A percentile compares a stretch with the other conserved stretches of the same genome.
Conservation (phyloP, 2,888 invertebrate genomes). For the Trissoscelio sp. region DNA sequence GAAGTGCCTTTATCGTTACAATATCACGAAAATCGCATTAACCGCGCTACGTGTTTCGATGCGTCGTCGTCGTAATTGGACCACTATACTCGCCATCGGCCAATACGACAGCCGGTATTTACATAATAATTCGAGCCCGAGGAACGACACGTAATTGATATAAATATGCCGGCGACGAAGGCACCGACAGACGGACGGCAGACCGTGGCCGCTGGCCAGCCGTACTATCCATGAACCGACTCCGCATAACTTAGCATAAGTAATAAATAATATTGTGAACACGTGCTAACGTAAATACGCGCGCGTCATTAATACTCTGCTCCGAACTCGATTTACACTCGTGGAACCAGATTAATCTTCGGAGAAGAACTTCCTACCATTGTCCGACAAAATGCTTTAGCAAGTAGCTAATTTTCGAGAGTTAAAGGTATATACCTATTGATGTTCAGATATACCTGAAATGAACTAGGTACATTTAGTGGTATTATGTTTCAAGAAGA, state of each 20-base stretch:
- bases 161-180: slow-evolving; percentile 81
- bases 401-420: not conserved
- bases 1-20: slow-evolving; percentile 66
- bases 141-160: slow-evolving; percentile 82
- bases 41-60: slow-evolving; percentile 63
- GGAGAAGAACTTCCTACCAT: not conserved
- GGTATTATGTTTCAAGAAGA: not conserved
- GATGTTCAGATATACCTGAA: no score
- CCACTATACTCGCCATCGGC: slow-evolving; percentile 66
- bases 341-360: slow-evolving; percentile 51
- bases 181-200: slow-evolving; percentile 79
- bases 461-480: no score
- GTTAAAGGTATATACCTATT: not conserved
- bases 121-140: slow-evolving; percentile 81
- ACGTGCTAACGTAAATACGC: slow-evolving; percentile 80
- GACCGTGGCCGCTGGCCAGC: slow-evolving; percentile 79
- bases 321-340: slow-evolving; percentile 62
- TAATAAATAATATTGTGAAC: slow-evolving; percentile 83
- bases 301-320: slow-evolving; percentile 73
- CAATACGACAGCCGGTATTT: slow-evolving; percentile 75
- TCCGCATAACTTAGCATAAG: slow-evolving; percentile 83
- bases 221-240: slow-evolving; percentile 75
- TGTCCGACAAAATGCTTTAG: not conserved
- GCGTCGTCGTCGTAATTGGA: slow-evolving; percentile 69
- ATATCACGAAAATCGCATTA: slow-evolving; percentile 69